Conservation (phyloP, 2,113 vertebrate genomes). For the Sialia sialis region DNA sequence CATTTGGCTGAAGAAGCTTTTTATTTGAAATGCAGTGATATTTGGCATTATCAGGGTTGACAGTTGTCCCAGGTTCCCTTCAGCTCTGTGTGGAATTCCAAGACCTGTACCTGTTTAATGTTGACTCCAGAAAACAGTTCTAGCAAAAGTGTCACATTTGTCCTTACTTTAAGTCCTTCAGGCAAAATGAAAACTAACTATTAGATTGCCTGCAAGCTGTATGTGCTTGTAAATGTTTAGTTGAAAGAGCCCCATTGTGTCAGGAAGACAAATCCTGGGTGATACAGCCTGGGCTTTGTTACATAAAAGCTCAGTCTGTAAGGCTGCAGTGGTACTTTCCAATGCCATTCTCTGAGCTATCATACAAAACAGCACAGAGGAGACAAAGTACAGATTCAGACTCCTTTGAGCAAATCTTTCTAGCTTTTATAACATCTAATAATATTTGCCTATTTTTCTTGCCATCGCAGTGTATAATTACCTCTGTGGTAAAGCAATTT, state of each 20-base stretch:
- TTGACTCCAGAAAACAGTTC: neutral
- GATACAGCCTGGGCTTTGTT: neutral
- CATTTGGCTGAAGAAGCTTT: neutral
- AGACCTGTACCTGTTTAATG: rapidly evolving
- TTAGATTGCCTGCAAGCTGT: neutral
- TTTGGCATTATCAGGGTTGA: neutral
- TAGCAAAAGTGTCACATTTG: neutral
- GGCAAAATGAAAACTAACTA: neutral
- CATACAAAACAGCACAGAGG: neutral
- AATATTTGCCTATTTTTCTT: neutral
- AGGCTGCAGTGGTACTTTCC: neutral
- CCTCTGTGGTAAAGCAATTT: neutral
- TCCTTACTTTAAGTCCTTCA: neutral
- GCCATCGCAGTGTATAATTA: neutral
- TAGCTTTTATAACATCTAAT: neutral
- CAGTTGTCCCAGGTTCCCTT: neutral
- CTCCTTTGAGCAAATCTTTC: neutral
- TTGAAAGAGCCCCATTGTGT: neutral
- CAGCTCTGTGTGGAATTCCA: neutral
- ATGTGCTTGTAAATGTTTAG: neutral
- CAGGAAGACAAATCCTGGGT: neutral
- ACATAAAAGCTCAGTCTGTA: neutral
- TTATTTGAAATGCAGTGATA: neutral
- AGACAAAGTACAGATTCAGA: neutral
- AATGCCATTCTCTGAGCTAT: neutral